A percentile compares a stretch with the other conserved stretches of the same genome.
Evolutionary conservation across 2,888 invertebrate species (phyloP).

Genomic region (Polymixis flavicincta): DNA sequence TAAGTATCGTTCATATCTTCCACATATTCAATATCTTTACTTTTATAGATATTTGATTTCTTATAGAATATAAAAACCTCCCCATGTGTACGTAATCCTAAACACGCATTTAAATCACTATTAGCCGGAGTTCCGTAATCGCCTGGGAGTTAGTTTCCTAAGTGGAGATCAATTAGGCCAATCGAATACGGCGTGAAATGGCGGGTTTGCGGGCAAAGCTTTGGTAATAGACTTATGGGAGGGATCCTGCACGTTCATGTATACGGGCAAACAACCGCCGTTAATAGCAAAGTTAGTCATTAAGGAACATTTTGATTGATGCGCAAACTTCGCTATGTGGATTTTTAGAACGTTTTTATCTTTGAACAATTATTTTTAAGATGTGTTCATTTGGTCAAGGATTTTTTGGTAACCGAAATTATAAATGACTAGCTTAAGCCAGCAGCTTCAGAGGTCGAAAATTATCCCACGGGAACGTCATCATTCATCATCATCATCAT

Average conservation of each 20-base stretch:
- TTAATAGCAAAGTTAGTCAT: conserved; percentile 65
- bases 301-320: conserved; percentile 59
- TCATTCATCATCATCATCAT: no score
- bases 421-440: no score
- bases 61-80: conserved; percentile 23
- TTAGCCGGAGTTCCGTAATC: conserved; percentile 67
- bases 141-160: conserved; percentile 78
- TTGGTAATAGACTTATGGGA: conserved; percentile 68
- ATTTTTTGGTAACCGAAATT: no score
- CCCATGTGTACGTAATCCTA: conserved; percentile 21
- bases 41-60: background rate
- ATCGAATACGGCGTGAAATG: conserved; percentile 79
- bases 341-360: conserved; percentile 30
- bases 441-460: no score
- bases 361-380: conserved; percentile 1
- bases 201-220: conserved; percentile 69
- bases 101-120: conserved; percentile 67
- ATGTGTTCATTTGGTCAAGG: background rate
- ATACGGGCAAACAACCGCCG: conserved; percentile 58
- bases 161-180: conserved; percentile 83
- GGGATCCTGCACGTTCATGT: conserved; percentile 62
- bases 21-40: background rate
- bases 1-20: background rate
- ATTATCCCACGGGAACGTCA: no score
- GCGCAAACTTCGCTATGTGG: conserved; percentile 34